Evolutionary conservation across 2,888 invertebrate species (phyloP).

Genomic region (Aphelenchoides bicaudatus): DNA sequence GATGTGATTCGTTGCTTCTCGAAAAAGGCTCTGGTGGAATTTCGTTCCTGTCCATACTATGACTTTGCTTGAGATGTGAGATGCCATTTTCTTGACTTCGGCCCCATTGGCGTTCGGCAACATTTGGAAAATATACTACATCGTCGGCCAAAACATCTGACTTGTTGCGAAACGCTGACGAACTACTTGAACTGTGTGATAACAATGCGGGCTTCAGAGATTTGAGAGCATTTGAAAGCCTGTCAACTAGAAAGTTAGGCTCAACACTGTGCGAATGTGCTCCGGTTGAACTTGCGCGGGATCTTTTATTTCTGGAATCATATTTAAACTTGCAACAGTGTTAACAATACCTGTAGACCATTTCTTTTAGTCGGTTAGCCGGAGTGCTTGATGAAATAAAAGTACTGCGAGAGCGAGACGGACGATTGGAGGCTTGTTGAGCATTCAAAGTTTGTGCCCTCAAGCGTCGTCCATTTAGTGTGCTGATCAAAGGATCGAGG

Average conservation of each 20-base stretch:
- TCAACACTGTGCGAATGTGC: conserved; percentile 24
- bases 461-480: background rate
- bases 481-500: conserved; percentile 5
- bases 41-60: background rate
- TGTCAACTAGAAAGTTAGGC: conserved; percentile 34
- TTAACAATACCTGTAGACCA: conserved; percentile 1
- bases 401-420: conserved; percentile 6
- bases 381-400: background rate
- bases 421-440: background rate
- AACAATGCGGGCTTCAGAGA: conserved; percentile 35
- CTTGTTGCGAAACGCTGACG: conserved; percentile 19
- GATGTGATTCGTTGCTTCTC: background rate
- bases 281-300: conserved; percentile 5
- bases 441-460: too few species aligned
- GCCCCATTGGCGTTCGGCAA: conserved; percentile 10
- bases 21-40: background rate
- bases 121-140: conserved; percentile 37
- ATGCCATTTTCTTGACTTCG: conserved; percentile 12
- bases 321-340: background rate
- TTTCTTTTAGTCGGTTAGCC: background rate
- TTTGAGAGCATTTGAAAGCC: conserved; percentile 38
- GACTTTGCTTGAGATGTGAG: background rate
- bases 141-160: conserved; percentile 39
- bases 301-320: background rate
- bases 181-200: conserved; percentile 35